Evolutionary conservation across 2,113 vertebrate genomes (phyloP), one percentile per base, ranked within the genome.

Genomic region (Ammodytes dubius): DNA sequence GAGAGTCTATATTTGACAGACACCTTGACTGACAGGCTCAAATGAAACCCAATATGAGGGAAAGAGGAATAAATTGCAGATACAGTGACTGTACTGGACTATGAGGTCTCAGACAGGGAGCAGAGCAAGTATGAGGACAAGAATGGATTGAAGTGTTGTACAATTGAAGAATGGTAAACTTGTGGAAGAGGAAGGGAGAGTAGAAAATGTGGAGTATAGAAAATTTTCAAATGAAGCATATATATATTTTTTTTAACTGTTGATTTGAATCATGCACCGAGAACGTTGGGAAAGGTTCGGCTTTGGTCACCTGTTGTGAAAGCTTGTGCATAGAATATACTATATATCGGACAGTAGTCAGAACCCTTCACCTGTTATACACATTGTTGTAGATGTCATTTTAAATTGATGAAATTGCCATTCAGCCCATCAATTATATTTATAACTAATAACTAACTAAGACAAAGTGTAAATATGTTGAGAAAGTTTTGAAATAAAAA

Each of bases 11-110:
- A 91, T 90, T 82, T 92, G 91, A 89, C 91, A 80, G 89, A 80
- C 70, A 72, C 78, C 81, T 89, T 94, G 92, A 94, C 83, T 94
- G 94, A 92, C 92, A 90, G 89, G 53, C 84, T 84, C 83, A 93
- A 94, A 93, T 95, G 90, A 94, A 94, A 90, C 74, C 57, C 88
- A 92, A 80, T 90, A 92, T 91, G 85, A 85, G 42, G 74, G 74
- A 91, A 74, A 50, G 86, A 80, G 82, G 72, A 88, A 82, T 84
- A 87, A 87, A 92, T 90, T 91, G 85, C 88, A 90, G 90, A 91
- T 92, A 88, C 80, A 85, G 70, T 74, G 86, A 81, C 81, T 88
- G 35, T 59, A 58, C 77, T 78, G 79, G 73, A 63, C 66, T 71
- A 49, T 79, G 77, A 90, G 70, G 78, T 74, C 82, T 78, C 37